phyloP scores from a whole-genome alignment of 2,888 invertebrate species.

The Opisthograptis luteolata region DNA sequence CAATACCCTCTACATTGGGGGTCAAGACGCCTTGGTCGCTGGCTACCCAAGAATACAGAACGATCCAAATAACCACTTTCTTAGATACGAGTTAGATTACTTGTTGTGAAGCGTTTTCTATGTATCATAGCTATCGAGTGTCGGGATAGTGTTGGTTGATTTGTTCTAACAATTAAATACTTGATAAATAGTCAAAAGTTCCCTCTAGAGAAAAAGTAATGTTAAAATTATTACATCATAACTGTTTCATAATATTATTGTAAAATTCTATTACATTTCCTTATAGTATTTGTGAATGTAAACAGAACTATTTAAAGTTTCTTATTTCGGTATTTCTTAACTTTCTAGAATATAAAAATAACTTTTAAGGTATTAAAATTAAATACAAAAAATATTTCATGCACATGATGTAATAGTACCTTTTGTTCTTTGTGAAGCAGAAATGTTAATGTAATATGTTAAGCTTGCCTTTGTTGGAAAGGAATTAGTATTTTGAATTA shows the following conservation, averaged over 20 bases:
- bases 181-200: background rate
- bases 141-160: slow-evolving; percentile 37
- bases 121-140: slow-evolving; percentile 28
- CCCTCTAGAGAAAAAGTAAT: background rate
- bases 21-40: slow-evolving; percentile 98
- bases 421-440: too few relatives aligned
- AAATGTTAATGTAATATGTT: too few relatives aligned
- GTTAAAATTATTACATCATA: background rate
- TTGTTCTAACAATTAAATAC: slow-evolving; percentile 4
- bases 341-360: too few relatives aligned
- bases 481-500: too few relatives aligned
- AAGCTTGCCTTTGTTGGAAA: too few relatives aligned
- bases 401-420: too few relatives aligned
- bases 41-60: slow-evolving; percentile 98
- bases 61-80: slow-evolving; percentile 96
- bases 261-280: slow-evolving; percentile 2
- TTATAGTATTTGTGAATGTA: background rate
- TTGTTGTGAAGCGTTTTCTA: slow-evolving; percentile 88
- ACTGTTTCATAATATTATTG: background rate
- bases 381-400: too few relatives aligned
- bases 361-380: too few relatives aligned
- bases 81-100: slow-evolving; percentile 97
- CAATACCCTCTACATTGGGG: slow-evolving; percentile 99
- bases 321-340: too few relatives aligned
- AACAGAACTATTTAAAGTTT: background rate